These are phyloP conservation scores for Drosophila pseudoobscura DNA, from an alignment of 1,140 invertebrate species.

Conservation along the genomic window DNA sequence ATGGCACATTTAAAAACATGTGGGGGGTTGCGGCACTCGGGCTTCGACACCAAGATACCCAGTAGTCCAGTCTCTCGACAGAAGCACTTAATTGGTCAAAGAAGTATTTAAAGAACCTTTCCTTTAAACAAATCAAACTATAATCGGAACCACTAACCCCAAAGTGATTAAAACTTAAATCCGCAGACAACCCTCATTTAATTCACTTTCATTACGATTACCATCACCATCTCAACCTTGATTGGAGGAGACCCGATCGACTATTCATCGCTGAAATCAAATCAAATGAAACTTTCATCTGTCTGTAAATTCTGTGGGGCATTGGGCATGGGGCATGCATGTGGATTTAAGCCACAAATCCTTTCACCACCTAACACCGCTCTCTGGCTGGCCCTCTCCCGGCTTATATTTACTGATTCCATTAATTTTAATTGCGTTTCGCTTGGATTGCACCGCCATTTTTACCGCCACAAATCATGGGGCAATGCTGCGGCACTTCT, in stretches of 20 bases:
- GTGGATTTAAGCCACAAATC: conserved; percentile 13
- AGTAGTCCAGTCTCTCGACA: too few species aligned
- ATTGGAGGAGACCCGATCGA: conserved; percentile 8
- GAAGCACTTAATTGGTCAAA: too few species aligned
- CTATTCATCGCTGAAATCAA: conserved; percentile 19
- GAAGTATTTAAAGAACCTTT: too few species aligned
- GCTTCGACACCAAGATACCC: too few species aligned
- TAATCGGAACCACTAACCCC: too few species aligned
- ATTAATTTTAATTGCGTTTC: conserved; percentile 46
- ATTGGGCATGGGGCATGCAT: conserved; percentile 10
- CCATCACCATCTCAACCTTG: background rate
- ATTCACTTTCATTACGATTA: too few species aligned
- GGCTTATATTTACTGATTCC: conserved; percentile 26
- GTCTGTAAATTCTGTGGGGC: conserved; percentile 33
- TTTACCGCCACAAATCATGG: conserved; percentile 14
- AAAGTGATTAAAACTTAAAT: too few species aligned
- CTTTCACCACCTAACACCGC: conserved; percentile 30
- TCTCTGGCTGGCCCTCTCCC: background rate
- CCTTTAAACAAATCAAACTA: too few species aligned
- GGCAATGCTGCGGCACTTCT: conserved; percentile 8
- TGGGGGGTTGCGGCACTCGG: too few species aligned
- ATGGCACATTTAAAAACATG: too few species aligned
- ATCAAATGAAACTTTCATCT: conserved; percentile 39
- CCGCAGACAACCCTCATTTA: too few species aligned
- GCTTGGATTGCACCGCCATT: conserved; percentile 27